Evolutionary conservation across 2,113 vertebrate species (phyloP).

Genomic region (Amazona vittata): DNA sequence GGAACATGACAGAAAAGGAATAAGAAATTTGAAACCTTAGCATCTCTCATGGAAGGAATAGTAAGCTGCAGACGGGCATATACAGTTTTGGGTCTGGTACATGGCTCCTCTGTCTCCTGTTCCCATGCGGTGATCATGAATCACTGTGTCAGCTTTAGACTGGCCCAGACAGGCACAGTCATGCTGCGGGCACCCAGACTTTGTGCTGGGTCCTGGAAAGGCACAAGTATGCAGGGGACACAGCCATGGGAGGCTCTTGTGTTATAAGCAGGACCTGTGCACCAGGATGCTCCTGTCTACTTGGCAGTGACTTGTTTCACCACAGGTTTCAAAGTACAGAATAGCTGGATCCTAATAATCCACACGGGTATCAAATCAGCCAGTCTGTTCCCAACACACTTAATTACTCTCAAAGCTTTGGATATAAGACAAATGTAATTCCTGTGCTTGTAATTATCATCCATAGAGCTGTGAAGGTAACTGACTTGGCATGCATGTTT

Average conservation of each 20-base stretch:
- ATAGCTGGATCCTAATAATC: neutral
- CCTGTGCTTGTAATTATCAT: neutral
- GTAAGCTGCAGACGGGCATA: accelerated
- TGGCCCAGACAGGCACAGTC: neutral
- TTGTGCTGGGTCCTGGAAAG: neutral
- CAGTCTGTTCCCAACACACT: neutral
- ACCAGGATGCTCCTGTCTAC: neutral
- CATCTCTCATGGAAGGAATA: neutral
- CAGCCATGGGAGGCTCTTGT: neutral
- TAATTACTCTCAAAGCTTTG: neutral
- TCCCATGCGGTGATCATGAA: neutral
- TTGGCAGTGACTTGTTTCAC: neutral
- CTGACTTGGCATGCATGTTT: neutral
- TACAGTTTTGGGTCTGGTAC: neutral
- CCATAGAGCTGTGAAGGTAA: neutral
- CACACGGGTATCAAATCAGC: neutral
- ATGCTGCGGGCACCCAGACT: accelerated
- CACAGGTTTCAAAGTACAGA: neutral
- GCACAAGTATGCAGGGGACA: neutral
- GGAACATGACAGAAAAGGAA: neutral
- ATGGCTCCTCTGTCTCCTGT: neutral
- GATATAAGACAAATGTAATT: neutral
- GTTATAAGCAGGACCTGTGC: neutral
- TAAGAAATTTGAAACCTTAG: neutral
- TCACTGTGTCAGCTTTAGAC: neutral